Evolutionary conservation across 2,797 vertebrate species (phyloP), one percentile per base, ranked within the genome.

Genomic region (Sebastes cheni): DNA sequence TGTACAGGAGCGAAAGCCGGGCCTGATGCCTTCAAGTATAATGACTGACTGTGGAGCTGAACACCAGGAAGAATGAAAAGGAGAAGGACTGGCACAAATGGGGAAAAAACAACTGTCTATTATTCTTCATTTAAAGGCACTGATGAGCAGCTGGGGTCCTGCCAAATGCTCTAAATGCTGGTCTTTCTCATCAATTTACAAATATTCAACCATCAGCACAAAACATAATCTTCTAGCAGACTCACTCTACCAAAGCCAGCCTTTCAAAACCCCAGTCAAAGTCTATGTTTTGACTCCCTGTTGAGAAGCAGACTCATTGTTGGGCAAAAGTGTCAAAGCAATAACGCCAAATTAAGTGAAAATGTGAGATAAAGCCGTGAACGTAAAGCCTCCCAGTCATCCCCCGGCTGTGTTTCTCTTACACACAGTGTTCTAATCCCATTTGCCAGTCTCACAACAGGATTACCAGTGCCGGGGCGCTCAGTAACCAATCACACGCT

Each of bases 401-500:
- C 90, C 85, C 77, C 62, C 16, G 61, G 81, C 81, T 88, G 81
- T 79, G 85, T 93, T 88, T 88, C 87, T 84, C 82, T 89, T 86
- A 88, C 86, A 89, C 92, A 87, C 93, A 74, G 36, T 79, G 73
- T 82, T 85, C 88, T 95, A 95, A 95, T 96, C 95, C 92, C 92
- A 95, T 95, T 96, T 94, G 88, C 90, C 89, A 85, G 89, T 85
- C 89, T 91, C 92, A 92, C 91, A 93, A 93, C 93, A 93, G 93
- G 93, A 96, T 95, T 95, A 95, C 90, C 89, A 92, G 82, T 67
- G 83, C 87, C 36, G 83, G 88, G 72, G 86, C 23, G 78, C 90
- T 91, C 90, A 75, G 84, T 88, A 91, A 90, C 91, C 91, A 92
- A 92, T 95, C 91, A 83, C 84, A 92, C 68, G 80, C 89, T 90